Evolutionary conservation across 2,888 invertebrate species (phyloP).

Genomic region (Pristionchus arcanus): DNA sequence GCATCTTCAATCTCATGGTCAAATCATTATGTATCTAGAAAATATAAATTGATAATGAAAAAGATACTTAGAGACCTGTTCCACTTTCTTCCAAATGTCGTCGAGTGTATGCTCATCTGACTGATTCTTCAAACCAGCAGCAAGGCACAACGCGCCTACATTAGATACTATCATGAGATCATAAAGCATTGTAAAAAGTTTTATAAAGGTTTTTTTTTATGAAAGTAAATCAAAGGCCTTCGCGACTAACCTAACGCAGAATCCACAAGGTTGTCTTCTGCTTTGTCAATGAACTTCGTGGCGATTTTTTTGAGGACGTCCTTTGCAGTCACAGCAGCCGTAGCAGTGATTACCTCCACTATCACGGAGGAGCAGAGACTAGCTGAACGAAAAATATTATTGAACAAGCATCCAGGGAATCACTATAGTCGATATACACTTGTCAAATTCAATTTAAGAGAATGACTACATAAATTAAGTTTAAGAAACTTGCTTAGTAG

Average conservation of each 20-base stretch:
- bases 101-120: not conserved
- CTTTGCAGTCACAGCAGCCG: not conserved
- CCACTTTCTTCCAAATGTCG: not conserved
- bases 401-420: not conserved
- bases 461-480: not conserved
- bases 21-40: not conserved
- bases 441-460: no score
- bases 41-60: not conserved
- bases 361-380: not conserved
- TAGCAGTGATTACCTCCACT: not conserved
- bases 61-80: not conserved
- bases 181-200: no score
- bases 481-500: not conserved
- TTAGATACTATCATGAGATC: no score
- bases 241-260: not conserved
- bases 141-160: not conserved
- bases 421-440: no score
- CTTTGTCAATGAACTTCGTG: not conserved
- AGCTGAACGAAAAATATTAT: not conserved
- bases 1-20: not conserved
- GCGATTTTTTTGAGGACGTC: not conserved
- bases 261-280: not conserved
- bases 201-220: not conserved
- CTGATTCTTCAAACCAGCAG: not conserved
- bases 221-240: not conserved